These are phyloP conservation scores for Cheiracanthium punctorium DNA, from an alignment of 2,888 invertebrate species.

Conservation along the genomic window DNA sequence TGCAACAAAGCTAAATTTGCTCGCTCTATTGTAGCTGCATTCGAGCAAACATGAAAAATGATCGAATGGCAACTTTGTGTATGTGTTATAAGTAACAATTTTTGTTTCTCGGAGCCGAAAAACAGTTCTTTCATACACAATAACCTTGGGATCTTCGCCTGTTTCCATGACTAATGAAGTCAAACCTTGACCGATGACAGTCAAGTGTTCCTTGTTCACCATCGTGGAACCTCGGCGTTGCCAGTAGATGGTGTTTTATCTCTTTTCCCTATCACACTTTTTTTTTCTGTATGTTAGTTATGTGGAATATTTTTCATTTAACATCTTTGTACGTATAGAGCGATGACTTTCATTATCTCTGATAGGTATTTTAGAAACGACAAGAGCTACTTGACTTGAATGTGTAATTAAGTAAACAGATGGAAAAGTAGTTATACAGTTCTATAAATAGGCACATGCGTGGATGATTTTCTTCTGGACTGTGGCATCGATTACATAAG, in stretches of 20 bases:
- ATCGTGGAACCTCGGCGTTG: background rate
- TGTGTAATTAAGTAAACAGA: no score
- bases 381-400: no score
- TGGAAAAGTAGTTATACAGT: no score
- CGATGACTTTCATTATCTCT: no score
- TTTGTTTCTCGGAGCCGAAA: background rate
- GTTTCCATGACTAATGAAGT: slow-evolving; percentile 11
- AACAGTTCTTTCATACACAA: background rate
- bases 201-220: slow-evolving; percentile 2
- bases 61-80: background rate
- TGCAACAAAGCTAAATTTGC: background rate
- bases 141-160: slow-evolving; percentile 3
- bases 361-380: no score
- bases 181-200: slow-evolving; percentile 18
- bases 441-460: no score
- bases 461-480: no score
- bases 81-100: background rate
- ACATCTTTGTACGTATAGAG: no score
- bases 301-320: no score
- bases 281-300: no score
- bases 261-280: background rate
- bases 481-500: no score
- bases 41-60: background rate
- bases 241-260: background rate
- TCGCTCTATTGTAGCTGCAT: background rate